Evolutionary conservation across 2,888 invertebrate species (phyloP).

Genomic region (Camptogramma bilineatum): DNA sequence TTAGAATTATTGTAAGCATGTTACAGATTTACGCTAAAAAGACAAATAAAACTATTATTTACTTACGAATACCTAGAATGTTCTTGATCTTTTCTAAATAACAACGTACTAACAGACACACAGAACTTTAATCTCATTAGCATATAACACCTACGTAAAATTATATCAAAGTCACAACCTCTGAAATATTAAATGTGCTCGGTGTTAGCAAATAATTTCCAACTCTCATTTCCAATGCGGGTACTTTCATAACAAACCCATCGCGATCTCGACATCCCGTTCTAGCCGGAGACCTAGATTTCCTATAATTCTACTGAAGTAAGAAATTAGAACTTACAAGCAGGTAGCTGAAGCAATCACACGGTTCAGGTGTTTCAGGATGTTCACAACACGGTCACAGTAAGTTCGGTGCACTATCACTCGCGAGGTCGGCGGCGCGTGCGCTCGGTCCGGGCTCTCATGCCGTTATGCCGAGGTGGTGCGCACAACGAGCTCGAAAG

Average conservation of each 20-base stretch:
- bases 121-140: not conserved
- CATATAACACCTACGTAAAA: not conserved
- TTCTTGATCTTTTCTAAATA: not conserved
- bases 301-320: slow-evolving; percentile 31
- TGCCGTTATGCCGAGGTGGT: slow-evolving; percentile 72
- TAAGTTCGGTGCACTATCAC: slow-evolving; percentile 44
- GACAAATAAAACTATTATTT: not conserved
- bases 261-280: slow-evolving; percentile 30
- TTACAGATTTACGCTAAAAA: not conserved
- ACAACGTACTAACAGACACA: not conserved
- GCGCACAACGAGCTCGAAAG: slow-evolving; percentile 64
- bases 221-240: slow-evolving; percentile 11
- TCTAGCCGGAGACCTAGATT: slow-evolving; percentile 37
- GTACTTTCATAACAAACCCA: slow-evolving; percentile 27
- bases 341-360: slow-evolving; percentile 32
- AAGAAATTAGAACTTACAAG: slow-evolving; percentile 34
- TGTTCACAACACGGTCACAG: slow-evolving; percentile 53
- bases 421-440: slow-evolving; percentile 49
- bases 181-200: not conserved
- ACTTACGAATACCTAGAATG: not conserved
- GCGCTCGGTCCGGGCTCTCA: slow-evolving; percentile 61
- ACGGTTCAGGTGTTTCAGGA: slow-evolving; percentile 12
- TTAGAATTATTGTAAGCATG: not conserved
- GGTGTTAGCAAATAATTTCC: not conserved
- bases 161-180: not conserved